A percentile compares a stretch with the other conserved stretches of the same genome.
phyloP scores from a whole-genome alignment of 2,888 invertebrate genomes.

The Lymantria dispar region DNA sequence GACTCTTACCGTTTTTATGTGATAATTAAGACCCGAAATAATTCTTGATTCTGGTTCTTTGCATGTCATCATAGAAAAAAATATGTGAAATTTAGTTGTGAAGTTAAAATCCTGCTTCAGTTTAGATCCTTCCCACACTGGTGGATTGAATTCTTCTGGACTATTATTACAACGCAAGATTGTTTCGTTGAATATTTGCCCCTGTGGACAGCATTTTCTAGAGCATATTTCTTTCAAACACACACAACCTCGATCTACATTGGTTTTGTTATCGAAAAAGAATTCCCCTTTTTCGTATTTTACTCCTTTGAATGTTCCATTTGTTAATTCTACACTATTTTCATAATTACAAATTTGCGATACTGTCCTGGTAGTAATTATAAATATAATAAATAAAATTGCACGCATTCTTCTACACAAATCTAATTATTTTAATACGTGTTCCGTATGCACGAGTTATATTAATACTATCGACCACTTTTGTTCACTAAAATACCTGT shows the following conservation, averaged over 20 bases:
- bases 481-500: background rate
- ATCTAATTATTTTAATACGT: background rate
- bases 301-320: conserved; percentile 31
- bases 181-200: conserved; percentile 32
- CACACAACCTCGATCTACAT: conserved; percentile 45
- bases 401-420: background rate
- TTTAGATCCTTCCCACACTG: background rate
- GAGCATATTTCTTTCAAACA: conserved; percentile 48
- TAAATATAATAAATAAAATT: background rate
- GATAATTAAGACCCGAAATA: background rate
- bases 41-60: background rate
- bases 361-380: background rate
- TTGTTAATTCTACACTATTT: conserved; percentile 15
- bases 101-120: background rate
- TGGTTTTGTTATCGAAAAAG: conserved; percentile 33
- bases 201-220: conserved; percentile 58
- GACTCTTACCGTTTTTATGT: background rate
- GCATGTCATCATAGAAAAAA: background rate
- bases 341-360: conserved; percentile 15
- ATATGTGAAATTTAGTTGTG: background rate
- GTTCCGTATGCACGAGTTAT: background rate
- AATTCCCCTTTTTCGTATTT: conserved; percentile 45
- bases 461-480: background rate
- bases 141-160: conserved; percentile 1
- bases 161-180: background rate